Conservation (phyloP, 2,113 vertebrate species). For the Atrichornis clamosus region DNA sequence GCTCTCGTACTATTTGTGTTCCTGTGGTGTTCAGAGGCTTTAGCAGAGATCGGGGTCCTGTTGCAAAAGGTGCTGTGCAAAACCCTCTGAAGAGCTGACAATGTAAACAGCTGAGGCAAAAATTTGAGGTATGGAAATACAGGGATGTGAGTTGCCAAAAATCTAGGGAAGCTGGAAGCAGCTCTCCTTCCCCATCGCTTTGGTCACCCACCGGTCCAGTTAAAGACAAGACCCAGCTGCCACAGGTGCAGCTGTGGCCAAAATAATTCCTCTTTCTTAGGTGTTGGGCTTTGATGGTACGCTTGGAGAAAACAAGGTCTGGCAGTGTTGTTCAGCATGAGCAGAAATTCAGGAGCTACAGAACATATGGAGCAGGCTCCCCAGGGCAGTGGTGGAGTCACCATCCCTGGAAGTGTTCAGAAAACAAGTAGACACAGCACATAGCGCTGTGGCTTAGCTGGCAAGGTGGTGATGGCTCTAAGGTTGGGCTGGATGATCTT, state of each 20-base stretch:
- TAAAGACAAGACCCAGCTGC: background rate
- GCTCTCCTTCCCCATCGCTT: background rate
- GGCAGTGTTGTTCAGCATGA: rapidly evolving
- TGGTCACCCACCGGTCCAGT: background rate
- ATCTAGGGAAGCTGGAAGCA: background rate
- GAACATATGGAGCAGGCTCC: background rate
- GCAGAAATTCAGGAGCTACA: background rate
- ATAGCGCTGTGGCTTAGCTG: background rate
- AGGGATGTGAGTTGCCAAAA: background rate
- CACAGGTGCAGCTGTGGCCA: background rate
- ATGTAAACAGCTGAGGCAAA: background rate
- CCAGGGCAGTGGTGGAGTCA: background rate
- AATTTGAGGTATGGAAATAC: background rate
- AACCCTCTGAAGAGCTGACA: background rate
- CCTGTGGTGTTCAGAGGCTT: background rate
- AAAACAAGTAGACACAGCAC: background rate
- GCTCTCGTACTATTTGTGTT: slow-evolving; percentile 13
- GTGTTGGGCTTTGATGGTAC: background rate
- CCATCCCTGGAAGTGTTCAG: background rate
- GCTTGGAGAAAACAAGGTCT: background rate
- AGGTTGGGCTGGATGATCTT: background rate
- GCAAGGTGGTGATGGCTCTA: background rate
- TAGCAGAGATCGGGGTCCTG: background rate
- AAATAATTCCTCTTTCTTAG: background rate
- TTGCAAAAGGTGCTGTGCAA: background rate